Base-by-base conservation (phyloP, 2,797 vertebrate genomes). In the Anas georgica region DNA sequence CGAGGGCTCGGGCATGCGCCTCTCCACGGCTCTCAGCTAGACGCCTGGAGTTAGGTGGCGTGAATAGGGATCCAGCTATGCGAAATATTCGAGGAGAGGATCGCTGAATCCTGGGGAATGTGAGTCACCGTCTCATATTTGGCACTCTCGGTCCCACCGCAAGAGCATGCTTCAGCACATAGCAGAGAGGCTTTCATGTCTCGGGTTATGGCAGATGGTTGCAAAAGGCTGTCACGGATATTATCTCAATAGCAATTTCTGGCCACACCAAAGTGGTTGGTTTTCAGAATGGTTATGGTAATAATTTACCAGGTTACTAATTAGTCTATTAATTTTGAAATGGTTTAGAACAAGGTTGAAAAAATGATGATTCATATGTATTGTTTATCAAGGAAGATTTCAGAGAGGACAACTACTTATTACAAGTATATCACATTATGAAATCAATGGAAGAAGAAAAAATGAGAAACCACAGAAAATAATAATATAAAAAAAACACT, bases 321-420 rank as follows among this genome's bases (percentile, higher is more conserved):
- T 95, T 97, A 96, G 95, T 90, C 95, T 94, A 96, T 96, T 96
- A 97, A 96, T 94, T 94, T 88, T 95, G 91, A 91, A 96, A 96
- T 95, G 86, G 78, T 89, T 96, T 95, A 81, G 94, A 82, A 95
- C 91, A 97, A 94, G 94, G 90, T 52, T 94, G 83, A 96, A 96
- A 52, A 97, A 95, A 96, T 94, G 95, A 93, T 97, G 95, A 96
- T 92, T 97, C 95, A 86, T 60, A 64, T 26, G 62, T 90, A 95
- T 94, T 96, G 88, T 96, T 95, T 95, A 93, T 93, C 86, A 93
- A 87, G 83, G 91, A 88, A 83, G 48, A 77, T 85, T 93, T 88
- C 68, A 87, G 81, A 82, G 70, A 88, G 60, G 67, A 69, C 83
- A 88, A 66, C 52, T 85, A 39, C 72, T 84, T 83, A 72, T 84